A percentile compares a stretch with the other conserved stretches of the same genome.
These are phyloP conservation scores for Gorsachius goisagi DNA, from an alignment of 2,113 vertebrate species.

Conservation along the genomic window DNA sequence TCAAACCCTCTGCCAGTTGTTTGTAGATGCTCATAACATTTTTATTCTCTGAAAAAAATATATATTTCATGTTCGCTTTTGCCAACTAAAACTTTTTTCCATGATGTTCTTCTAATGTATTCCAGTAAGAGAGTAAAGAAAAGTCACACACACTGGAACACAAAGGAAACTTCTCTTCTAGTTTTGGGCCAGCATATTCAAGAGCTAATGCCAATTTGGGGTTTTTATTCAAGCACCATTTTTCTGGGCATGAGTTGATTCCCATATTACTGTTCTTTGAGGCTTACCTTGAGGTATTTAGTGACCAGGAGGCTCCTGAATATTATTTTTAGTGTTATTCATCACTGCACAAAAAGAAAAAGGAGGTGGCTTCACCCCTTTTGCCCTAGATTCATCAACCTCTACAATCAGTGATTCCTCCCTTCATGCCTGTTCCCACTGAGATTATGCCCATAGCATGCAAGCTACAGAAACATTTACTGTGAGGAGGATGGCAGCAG, in stretches of 20 bases:
- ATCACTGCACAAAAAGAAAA: not conserved
- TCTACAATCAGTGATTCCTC: not conserved
- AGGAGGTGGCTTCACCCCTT: not conserved
- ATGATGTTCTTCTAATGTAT: not conserved
- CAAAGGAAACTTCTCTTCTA: not conserved
- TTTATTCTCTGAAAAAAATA: constrained; percentile 19
- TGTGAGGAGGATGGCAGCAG: not conserved
- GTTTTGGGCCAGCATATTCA: not conserved
- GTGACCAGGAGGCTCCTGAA: not conserved
- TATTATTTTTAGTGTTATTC: not conserved
- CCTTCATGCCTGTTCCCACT: not conserved
- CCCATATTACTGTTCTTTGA: not conserved
- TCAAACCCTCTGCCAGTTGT: not conserved
- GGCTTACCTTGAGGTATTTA: not conserved
- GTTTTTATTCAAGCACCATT: not conserved
- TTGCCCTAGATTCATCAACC: not conserved
- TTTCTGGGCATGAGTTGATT: not conserved
- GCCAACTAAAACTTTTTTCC: not conserved
- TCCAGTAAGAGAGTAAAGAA: not conserved
- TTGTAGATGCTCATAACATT: not conserved
- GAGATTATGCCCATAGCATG: not conserved
- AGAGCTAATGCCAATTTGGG: not conserved
- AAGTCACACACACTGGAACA: not conserved
- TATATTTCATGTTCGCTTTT: not conserved
- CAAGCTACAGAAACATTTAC: not conserved